These are phyloP conservation scores for Numenius phaeopus DNA, from an alignment of 2,797 vertebrate species.

Conservation along the genomic window DNA sequence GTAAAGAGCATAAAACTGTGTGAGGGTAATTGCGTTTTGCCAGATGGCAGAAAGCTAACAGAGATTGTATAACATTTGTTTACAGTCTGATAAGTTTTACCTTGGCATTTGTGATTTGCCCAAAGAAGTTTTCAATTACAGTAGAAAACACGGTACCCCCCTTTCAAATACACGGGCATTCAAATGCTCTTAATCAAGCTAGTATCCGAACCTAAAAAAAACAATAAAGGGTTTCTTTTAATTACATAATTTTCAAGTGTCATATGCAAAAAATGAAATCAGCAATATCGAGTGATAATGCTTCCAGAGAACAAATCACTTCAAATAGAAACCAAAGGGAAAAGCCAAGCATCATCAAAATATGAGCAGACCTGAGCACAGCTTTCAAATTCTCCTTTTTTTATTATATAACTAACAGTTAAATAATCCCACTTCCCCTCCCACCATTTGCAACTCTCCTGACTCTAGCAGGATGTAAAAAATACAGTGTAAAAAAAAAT, in stretches of 20 bases:
- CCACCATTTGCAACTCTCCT: neutral
- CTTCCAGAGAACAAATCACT: neutral
- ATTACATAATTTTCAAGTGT: neutral
- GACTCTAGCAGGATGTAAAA: neutral
- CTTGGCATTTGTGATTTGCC: neutral
- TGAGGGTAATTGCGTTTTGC: neutral
- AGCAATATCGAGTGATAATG: neutral
- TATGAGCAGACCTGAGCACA: neutral
- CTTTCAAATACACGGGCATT: neutral
- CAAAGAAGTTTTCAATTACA: neutral
- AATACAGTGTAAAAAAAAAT: neutral
- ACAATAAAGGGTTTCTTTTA: neutral
- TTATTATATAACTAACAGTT: slow-evolving; percentile 5
- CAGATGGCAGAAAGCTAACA: neutral
- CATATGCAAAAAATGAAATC: neutral
- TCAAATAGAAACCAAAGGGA: neutral
- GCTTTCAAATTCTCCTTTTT: neutral
- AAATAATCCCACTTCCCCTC: neutral
- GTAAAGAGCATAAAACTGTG: neutral
- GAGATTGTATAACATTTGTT: neutral
- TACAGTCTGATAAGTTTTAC: neutral
- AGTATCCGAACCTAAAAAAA: neutral
- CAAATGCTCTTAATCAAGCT: neutral
- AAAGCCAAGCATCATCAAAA: slow-evolving; percentile 16
- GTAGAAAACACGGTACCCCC: neutral